Conservation (phyloP, 1,140 invertebrate species). For the Thaumatotibia leucotreta region DNA sequence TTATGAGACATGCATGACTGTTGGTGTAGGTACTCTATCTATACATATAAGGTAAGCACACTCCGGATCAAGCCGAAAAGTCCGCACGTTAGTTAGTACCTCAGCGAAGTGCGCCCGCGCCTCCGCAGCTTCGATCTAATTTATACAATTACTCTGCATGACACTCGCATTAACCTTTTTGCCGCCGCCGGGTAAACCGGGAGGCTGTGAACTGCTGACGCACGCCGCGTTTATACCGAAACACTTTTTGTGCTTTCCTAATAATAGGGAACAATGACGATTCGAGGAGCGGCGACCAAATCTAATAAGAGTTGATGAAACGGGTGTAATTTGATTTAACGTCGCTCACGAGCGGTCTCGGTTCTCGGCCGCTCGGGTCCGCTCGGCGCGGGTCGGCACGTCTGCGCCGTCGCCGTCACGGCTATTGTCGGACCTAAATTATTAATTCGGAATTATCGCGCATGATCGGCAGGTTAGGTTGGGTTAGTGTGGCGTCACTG, state of each 20-base stretch:
- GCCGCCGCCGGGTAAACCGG: background rate
- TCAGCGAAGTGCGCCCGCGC: background rate
- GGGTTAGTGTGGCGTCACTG: background rate
- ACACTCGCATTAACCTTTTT: slow-evolving; percentile 12
- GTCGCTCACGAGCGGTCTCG: slow-evolving; percentile 1
- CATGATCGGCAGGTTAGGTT: background rate
- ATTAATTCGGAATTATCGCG: background rate
- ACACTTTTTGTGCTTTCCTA: slow-evolving; percentile 5
- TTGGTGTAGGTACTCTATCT: too few species aligned
- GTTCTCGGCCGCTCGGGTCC: background rate
- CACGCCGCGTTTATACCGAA: slow-evolving; percentile 1
- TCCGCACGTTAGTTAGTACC: background rate
- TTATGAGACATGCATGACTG: too few species aligned
- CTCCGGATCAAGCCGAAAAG: background rate
- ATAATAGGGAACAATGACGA: slow-evolving; percentile 10
- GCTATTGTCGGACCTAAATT: background rate
- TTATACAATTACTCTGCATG: slow-evolving; percentile 10
- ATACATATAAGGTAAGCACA: too few species aligned
- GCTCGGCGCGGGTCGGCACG: background rate
- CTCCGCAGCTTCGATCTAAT: slow-evolving; percentile 5
- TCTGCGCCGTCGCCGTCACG: background rate
- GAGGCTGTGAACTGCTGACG: slow-evolving; percentile 8
- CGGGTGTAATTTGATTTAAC: slow-evolving; percentile 11
- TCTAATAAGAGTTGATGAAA: slow-evolving; percentile 12
- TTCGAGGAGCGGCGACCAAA: slow-evolving; percentile 3